Evolutionary conservation across 2,888 invertebrate species (phyloP).

Genomic region (Protophormia terraenovae): DNA sequence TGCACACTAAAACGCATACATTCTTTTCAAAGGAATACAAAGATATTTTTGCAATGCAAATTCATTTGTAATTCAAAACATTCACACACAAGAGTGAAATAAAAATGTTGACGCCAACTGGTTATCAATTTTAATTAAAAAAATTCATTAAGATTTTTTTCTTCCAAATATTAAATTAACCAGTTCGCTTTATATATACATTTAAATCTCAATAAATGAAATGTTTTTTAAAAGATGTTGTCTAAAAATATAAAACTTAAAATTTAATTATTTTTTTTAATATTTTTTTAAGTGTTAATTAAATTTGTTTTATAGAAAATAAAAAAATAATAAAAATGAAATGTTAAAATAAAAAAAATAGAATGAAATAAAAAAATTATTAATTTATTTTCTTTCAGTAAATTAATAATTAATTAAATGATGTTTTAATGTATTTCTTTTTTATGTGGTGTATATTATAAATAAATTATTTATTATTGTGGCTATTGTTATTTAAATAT

Average conservation of each 20-base stretch:
- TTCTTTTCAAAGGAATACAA: constrained; percentile 16
- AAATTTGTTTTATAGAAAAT: constrained; percentile 5
- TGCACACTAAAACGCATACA: constrained; percentile 36
- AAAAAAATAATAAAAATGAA: neutral
- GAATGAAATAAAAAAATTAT: constrained; percentile 28
- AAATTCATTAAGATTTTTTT: neutral
- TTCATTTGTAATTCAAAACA: constrained; percentile 13
- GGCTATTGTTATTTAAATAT: constrained; percentile 3
- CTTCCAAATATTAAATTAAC: neutral
- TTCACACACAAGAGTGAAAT: constrained; percentile 58
- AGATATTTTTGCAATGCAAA: neutral
- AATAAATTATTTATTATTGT: constrained; percentile 24
- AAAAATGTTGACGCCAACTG: constrained; percentile 7
- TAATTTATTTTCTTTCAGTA: constrained; percentile 21
- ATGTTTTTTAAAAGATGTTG: neutral
- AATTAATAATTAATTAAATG: constrained; percentile 50
- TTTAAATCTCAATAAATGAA: constrained; percentile 12
- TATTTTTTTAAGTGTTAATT: neutral
- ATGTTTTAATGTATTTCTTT: constrained; percentile 31
- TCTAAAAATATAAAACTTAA: constrained; percentile 16
- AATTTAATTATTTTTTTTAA: constrained; percentile 27
- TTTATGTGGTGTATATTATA: constrained; percentile 15
- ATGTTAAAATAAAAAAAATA: neutral
- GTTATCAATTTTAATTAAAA: neutral
- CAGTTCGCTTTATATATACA: constrained; percentile 2